Evolutionary conservation across 2,797 vertebrate genomes (phyloP).

Genomic region (Micrastur ruficollis): DNA sequence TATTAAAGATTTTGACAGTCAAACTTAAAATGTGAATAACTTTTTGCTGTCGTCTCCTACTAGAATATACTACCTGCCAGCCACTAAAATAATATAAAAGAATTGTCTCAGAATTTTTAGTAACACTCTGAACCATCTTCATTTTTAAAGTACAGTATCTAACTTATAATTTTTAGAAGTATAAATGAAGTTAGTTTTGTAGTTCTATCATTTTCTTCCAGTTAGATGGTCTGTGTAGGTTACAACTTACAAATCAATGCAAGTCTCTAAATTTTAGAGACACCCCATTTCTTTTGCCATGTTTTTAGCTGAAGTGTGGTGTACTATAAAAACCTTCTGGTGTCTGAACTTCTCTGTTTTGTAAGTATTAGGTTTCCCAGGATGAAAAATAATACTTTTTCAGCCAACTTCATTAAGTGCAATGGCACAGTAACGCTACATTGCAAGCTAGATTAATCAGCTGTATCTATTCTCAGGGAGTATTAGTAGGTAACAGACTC

Average conservation of each 20-base stretch:
- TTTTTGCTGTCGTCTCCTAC: background rate
- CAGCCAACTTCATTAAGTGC: background rate
- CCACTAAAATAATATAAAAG: background rate
- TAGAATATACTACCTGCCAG: background rate
- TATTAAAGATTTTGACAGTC: background rate
- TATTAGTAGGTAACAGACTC: background rate
- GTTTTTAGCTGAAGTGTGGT: background rate
- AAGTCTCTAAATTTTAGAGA: background rate
- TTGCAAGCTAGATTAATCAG: background rate
- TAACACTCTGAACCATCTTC: rapidly evolving
- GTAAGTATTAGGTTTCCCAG: background rate
- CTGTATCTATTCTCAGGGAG: background rate
- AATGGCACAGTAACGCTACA: background rate
- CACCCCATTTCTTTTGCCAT: background rate
- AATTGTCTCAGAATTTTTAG: background rate
- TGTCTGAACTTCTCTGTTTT: background rate
- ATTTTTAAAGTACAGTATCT: background rate
- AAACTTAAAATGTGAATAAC: background rate
- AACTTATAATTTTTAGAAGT: background rate
- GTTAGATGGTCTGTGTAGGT: background rate
- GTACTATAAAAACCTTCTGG: background rate
- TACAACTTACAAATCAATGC: background rate
- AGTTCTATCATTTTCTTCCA: background rate
- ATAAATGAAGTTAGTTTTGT: background rate
- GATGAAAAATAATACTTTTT: background rate